Conservation (phyloP, 2,797 vertebrate species). For the Echeneis naucrates region DNA sequence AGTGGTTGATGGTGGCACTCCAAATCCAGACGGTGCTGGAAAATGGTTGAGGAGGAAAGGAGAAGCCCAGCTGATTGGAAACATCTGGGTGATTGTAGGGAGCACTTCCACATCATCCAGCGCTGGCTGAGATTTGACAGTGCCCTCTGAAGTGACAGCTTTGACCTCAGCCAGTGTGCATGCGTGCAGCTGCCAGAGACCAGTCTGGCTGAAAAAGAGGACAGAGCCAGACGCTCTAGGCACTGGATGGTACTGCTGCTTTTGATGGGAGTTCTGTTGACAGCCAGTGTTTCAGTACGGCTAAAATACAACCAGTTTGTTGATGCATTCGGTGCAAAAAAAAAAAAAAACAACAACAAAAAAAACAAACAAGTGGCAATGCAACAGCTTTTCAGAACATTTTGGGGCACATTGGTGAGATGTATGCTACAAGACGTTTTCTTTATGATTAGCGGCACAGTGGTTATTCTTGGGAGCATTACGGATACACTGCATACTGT, state of each 20-base stretch:
- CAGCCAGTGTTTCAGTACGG: slow-evolving; percentile 72
- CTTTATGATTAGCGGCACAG: slow-evolving; percentile 20
- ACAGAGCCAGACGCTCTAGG: slow-evolving; percentile 78
- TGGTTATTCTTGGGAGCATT: slow-evolving; percentile 3
- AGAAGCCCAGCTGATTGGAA: slow-evolving; percentile 85
- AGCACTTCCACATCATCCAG: slow-evolving; percentile 83
- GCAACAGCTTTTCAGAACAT: slow-evolving; percentile 61
- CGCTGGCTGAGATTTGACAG: slow-evolving; percentile 83
- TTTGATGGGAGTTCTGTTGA: slow-evolving; percentile 79
- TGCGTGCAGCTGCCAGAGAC: slow-evolving; percentile 82
- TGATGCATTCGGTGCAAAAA: slow-evolving; percentile 60
- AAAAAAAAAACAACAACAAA: slow-evolving; percentile 54
- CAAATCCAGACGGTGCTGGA: slow-evolving; percentile 41
- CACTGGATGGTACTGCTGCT: slow-evolving; percentile 76
- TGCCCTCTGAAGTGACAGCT: slow-evolving; percentile 87
- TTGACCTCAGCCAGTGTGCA: slow-evolving; percentile 84
- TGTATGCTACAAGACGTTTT: slow-evolving; percentile 51
- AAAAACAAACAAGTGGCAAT: slow-evolving; percentile 49
- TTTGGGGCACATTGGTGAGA: slow-evolving; percentile 42
- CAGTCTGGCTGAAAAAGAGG: slow-evolving; percentile 74
- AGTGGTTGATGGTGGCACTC: slow-evolving; percentile 49
- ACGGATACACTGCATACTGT: background rate
- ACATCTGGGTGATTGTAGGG: slow-evolving; percentile 86
- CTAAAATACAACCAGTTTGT: slow-evolving; percentile 72
- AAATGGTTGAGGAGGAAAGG: slow-evolving; percentile 61